phyloP scores from a whole-genome alignment of 2,888 invertebrate genomes.

The Chorisops tibialis region DNA sequence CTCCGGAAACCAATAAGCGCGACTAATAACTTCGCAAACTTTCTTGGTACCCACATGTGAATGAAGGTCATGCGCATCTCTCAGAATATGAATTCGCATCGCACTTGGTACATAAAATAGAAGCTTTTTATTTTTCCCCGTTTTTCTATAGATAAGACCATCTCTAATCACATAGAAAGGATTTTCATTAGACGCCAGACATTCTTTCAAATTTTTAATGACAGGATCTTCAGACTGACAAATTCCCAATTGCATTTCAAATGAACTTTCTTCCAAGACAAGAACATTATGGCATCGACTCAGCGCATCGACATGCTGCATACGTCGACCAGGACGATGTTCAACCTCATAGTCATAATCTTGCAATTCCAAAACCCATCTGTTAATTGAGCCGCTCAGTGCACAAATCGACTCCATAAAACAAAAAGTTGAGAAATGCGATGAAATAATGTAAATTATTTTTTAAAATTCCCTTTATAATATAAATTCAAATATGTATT shows the following conservation, averaged over 20 bases:
- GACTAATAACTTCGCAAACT: conserved; percentile 32
- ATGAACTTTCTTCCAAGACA: neutral
- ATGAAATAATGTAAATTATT: too few relatives aligned
- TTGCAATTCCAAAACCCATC: too few relatives aligned
- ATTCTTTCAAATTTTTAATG: conserved; percentile 30
- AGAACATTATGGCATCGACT: neutral
- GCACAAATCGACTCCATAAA: too few relatives aligned
- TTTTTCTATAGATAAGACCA: conserved; percentile 18
- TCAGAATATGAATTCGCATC: conserved; percentile 32
- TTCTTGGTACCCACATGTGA: conserved; percentile 41
- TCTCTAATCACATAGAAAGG: neutral
- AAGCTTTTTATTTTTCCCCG: conserved; percentile 1
- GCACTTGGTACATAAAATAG: conserved; percentile 28
- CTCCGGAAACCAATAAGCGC: conserved; percentile 41
- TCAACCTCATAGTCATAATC: too few relatives aligned
- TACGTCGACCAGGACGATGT: too few relatives aligned
- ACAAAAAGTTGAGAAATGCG: too few relatives aligned
- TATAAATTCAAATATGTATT: too few relatives aligned
- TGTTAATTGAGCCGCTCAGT: too few relatives aligned
- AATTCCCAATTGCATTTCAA: neutral
- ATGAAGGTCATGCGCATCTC: conserved; percentile 35
- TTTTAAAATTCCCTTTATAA: too few relatives aligned
- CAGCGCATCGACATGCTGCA: too few relatives aligned
- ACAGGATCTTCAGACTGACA: conserved; percentile 21
- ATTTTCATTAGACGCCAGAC: neutral